Evolutionary conservation across 1,140 invertebrate genomes (phyloP), one percentile per base, ranked within the genome.

Genomic region (Nasonia giraulti): DNA sequence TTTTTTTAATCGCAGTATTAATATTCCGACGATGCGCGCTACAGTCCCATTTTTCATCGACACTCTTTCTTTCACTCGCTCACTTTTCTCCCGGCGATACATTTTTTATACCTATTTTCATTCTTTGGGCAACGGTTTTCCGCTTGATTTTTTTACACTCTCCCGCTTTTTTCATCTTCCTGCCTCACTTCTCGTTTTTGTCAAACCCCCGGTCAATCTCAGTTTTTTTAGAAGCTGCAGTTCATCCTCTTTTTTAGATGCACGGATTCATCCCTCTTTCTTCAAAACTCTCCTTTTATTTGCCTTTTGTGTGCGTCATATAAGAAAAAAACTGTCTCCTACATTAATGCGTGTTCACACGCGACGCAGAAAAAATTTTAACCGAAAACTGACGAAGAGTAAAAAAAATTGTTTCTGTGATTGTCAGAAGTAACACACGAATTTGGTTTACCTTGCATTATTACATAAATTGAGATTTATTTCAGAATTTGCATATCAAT

Each of bases 121-220:
- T 37, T 80, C 44, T 23, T 66, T 71, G 11, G 11, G 37, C 14
- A 55, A 75, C 31, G 44, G 47, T 47, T 75, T 75, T 75, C 74
- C 40, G 31, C 11, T 62, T 7, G 55, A 6, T 37, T 66, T 23
- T 33, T 62, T 76, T 27, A 44, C 2, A 44, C 68, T 17, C 33
- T 1, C n/a, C 14, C 73, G 20, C 11, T 62, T 82, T 82, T 82
- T 75, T 82, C 40, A 62, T 82, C 80, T 75, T 82, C 71, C 71
- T 82, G 69, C 40, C 33, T 40, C 17, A 62, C 33, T 74, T 37
- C 33, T 20, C 79, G 44, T 37, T 82, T 62, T 62, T 62, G 47
- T 50, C 47, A 50, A 50, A 14, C 12, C 47, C 47, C 14, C 47
- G 17, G 80, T 75, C 80, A 33, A 75, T 74, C 27, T 20, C 40